Conservation (phyloP, 2,113 vertebrate genomes). For the Phyllopteryx taeniolatus region DNA sequence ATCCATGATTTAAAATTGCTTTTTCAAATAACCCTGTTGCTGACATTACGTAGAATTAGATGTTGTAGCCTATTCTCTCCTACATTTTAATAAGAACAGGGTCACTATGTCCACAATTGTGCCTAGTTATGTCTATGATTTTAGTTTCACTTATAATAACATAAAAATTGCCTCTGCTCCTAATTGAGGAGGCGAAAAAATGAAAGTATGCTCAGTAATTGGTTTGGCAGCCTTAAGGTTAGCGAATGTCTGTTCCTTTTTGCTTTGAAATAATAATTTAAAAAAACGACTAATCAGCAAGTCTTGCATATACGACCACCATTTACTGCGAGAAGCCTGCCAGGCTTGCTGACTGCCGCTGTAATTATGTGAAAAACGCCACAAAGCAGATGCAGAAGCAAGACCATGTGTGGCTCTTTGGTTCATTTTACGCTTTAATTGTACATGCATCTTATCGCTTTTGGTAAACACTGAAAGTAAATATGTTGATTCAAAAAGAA, state of each 20-base stretch:
- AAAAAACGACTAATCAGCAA: constrained; percentile 62
- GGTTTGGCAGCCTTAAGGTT: constrained; percentile 42
- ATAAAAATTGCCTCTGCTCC: constrained; percentile 69
- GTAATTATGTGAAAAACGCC: constrained; percentile 59
- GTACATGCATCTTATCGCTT: background rate
- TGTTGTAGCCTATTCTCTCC: background rate
- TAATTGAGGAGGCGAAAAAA: constrained; percentile 17
- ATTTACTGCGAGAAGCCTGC: constrained; percentile 48
- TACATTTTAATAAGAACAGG: background rate
- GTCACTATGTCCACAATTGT: background rate
- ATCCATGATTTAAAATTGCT: background rate
- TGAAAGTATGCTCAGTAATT: constrained; percentile 24
- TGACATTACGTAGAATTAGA: background rate
- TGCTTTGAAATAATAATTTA: background rate
- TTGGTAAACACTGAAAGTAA: background rate
- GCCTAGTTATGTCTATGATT: background rate
- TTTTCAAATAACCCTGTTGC: background rate
- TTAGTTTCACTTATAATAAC: constrained; percentile 6
- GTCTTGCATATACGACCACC: constrained; percentile 29
- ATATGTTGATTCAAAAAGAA: background rate
- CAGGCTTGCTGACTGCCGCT: constrained; percentile 54
- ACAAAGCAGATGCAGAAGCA: constrained; percentile 24
- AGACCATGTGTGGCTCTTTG: constrained; percentile 24
- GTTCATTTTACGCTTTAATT: constrained; percentile 27
- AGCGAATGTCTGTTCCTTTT: constrained; percentile 36